Percentiles rank a stretch among this genome's conserved stretches.
Conservation (phyloP, 2,888 invertebrate genomes). For the Ferrisia virgata region DNA sequence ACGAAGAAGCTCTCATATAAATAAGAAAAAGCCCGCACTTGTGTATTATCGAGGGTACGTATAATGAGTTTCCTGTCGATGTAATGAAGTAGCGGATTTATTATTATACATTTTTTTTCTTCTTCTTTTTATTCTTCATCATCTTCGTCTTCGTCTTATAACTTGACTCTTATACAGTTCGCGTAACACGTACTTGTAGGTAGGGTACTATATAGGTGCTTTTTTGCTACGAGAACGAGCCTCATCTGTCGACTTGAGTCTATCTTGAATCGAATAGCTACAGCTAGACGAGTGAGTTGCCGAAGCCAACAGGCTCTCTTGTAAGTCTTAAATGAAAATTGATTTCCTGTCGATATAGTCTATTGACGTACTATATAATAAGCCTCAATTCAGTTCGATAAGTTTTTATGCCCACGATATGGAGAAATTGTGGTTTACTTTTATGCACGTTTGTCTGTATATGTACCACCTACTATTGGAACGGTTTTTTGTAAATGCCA, state of each 20-base stretch:
- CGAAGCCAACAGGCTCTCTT: neutral
- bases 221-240: too few relatives aligned
- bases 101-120: slow-evolving; percentile 12
- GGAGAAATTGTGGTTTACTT: too few relatives aligned
- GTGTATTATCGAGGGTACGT: slow-evolving; percentile 23
- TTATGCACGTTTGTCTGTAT: too few relatives aligned
- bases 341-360: neutral
- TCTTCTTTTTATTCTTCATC: neutral
- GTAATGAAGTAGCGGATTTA: slow-evolving; percentile 29
- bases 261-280: too few relatives aligned
- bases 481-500: too few relatives aligned
- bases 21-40: slow-evolving; percentile 13
- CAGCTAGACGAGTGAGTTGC: too few relatives aligned
- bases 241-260: too few relatives aligned
- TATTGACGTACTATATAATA: too few relatives aligned
- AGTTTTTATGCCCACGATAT: too few relatives aligned
- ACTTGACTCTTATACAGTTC: neutral
- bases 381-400: too few relatives aligned
- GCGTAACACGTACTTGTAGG: too few relatives aligned
- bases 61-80: slow-evolving; percentile 29
- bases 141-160: neutral
- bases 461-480: too few relatives aligned
- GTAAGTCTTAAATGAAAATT: slow-evolving; percentile 18
- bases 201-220: neutral
- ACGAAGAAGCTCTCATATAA: slow-evolving; percentile 22